Evolutionary conservation across 2,113 vertebrate species (phyloP).

Genomic region (Thinocorus orbignyianus): DNA sequence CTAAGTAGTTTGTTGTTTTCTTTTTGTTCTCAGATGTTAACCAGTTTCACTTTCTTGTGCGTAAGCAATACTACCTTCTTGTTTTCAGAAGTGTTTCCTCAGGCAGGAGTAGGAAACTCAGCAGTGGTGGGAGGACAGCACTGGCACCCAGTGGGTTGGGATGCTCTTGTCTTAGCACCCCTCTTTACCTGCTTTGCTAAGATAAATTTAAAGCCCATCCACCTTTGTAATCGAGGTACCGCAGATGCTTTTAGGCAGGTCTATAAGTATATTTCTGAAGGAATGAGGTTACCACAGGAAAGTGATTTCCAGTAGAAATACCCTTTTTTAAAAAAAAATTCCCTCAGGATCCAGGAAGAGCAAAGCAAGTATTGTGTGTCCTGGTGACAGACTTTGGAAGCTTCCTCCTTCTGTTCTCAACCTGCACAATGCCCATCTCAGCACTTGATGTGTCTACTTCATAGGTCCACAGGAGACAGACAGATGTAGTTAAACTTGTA

Average conservation of each 20-base stretch:
- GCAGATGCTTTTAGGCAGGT: background rate
- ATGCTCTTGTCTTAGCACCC: background rate
- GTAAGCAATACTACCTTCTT: background rate
- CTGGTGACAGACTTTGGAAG: background rate
- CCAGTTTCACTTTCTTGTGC: background rate
- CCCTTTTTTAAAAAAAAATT: background rate
- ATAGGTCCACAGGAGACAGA: background rate
- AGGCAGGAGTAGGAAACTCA: background rate
- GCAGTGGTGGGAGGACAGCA: background rate
- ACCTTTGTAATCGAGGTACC: background rate
- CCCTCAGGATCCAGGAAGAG: background rate
- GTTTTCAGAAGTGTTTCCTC: background rate
- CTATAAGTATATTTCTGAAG: background rate
- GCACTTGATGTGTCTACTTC: background rate
- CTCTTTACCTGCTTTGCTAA: background rate
- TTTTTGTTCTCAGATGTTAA: background rate
- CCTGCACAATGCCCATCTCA: background rate
- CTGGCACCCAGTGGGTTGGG: background rate
- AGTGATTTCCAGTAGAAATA: background rate
- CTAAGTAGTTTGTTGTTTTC: background rate
- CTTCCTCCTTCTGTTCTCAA: background rate
- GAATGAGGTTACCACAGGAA: background rate
- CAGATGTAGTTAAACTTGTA: background rate
- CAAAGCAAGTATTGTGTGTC: background rate
- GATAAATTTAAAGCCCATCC: background rate